Percentiles rank a stretch among this genome's conserved stretches.
phyloP scores from a whole-genome alignment of 2,797 vertebrate species.

The Spondyliosoma cantharus region DNA sequence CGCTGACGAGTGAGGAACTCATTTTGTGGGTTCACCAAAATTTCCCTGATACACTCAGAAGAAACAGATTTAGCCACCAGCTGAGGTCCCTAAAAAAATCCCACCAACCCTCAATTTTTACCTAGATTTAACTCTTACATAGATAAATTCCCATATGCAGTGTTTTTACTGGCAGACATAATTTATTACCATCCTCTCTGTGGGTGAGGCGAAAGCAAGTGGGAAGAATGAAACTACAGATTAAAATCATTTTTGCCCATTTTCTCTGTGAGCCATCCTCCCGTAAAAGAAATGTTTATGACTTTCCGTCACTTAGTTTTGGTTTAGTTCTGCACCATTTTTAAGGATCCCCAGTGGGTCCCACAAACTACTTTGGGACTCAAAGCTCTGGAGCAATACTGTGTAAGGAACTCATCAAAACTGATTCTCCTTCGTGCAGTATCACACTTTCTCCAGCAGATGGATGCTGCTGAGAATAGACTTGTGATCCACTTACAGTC shows the following conservation, averaged over 20 bases:
- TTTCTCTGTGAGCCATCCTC: neutral
- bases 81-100: conserved; percentile 29
- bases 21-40: conserved; percentile 16
- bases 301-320: neutral
- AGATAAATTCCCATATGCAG: conserved; percentile 37
- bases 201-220: conserved; percentile 48
- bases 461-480: conserved; percentile 4
- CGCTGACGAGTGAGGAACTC: neutral
- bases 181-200: conserved; percentile 17
- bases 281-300: neutral
- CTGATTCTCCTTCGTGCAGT: conserved; percentile 10
- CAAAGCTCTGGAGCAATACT: no score
- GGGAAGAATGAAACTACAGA: conserved; percentile 43
- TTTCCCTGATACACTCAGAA: conserved; percentile 19
- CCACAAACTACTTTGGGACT: neutral
- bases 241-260: neutral
- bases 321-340: neutral
- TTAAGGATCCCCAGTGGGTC: neutral
- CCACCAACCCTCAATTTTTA: conserved; percentile 27
- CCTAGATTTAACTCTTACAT: neutral
- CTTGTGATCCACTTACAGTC: neutral
- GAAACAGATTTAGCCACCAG: neutral
- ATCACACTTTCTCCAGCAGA: conserved; percentile 24
- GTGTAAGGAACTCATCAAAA: neutral
- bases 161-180: conserved; percentile 49